Percentiles rank a stretch among this genome's conserved stretches.
phyloP scores from a whole-genome alignment of 2,888 invertebrate species.

The Clivina fossor region DNA sequence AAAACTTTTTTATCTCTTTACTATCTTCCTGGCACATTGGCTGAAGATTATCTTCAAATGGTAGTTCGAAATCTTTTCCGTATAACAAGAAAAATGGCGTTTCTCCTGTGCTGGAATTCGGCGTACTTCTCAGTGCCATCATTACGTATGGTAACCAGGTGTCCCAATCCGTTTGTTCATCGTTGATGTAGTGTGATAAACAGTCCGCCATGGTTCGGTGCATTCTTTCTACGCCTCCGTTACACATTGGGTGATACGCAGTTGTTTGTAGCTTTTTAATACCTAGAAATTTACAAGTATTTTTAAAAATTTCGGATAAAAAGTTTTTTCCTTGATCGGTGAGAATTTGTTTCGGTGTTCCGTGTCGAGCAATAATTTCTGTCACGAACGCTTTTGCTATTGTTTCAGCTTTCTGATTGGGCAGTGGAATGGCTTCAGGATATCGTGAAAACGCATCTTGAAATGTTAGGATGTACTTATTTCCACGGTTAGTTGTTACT shows the following conservation, averaged over 20 bases:
- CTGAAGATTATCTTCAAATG: slow-evolving; percentile 21
- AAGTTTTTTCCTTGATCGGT: slow-evolving; percentile 44
- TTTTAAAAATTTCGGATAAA: slow-evolving; percentile 39
- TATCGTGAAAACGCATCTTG: slow-evolving; percentile 42
- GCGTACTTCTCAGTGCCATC: slow-evolving; percentile 39
- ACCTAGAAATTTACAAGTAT: slow-evolving; percentile 39
- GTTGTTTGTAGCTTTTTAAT: slow-evolving; percentile 42
- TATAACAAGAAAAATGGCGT: slow-evolving; percentile 39
- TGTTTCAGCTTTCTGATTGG: slow-evolving; percentile 41
- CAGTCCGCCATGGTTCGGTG: slow-evolving; percentile 43
- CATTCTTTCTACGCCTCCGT: slow-evolving; percentile 44
- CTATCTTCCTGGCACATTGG: neutral
- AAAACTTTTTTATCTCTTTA: no score
- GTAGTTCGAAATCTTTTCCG: slow-evolving; percentile 40
- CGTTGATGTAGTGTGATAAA: slow-evolving; percentile 41
- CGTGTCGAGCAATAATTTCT: slow-evolving; percentile 41
- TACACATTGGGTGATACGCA: slow-evolving; percentile 43
- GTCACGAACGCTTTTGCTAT: slow-evolving; percentile 40
- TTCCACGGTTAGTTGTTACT: slow-evolving; percentile 37
- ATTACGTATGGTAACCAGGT: slow-evolving; percentile 41
- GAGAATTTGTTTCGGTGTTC: slow-evolving; percentile 41
- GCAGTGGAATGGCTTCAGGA: slow-evolving; percentile 42
- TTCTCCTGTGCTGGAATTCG: slow-evolving; percentile 38
- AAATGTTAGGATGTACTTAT: slow-evolving; percentile 43
- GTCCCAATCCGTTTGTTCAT: slow-evolving; percentile 43